These are phyloP conservation scores for Zalophus californianus DNA, from an alignment of 2,797 vertebrate genomes.

Conservation along the genomic window DNA sequence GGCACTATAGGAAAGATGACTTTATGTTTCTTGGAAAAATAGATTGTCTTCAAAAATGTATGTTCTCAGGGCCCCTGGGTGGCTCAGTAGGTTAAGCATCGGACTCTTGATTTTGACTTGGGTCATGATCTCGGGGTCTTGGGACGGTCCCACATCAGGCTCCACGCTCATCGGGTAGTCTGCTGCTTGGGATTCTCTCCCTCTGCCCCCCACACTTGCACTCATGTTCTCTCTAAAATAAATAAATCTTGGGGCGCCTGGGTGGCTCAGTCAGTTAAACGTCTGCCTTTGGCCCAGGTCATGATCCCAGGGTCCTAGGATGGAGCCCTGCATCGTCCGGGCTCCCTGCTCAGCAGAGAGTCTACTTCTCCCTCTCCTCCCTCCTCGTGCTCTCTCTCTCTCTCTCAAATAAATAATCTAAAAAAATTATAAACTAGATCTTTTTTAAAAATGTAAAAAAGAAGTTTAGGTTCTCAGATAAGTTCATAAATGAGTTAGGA, in stretches of 20 bases:
- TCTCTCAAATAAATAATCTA: background rate
- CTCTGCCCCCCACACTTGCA: background rate
- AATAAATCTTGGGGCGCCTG: background rate
- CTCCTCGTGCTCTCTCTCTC: too few species aligned
- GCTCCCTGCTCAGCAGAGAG: too few species aligned
- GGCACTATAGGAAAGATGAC: background rate
- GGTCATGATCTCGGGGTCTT: background rate
- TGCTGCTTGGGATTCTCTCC: background rate
- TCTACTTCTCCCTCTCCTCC: too few species aligned
- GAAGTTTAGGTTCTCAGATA: background rate
- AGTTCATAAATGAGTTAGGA: background rate
- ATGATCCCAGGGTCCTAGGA: too few species aligned
- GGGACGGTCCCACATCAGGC: background rate
- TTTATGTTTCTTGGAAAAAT: slow-evolving; percentile 6
- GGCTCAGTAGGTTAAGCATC: background rate
- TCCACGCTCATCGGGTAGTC: background rate
- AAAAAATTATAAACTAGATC: background rate
- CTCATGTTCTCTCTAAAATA: background rate
- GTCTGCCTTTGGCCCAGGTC: too few species aligned
- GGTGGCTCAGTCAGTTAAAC: too few species aligned
- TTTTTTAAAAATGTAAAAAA: background rate
- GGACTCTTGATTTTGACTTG: background rate
- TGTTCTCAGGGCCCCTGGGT: background rate
- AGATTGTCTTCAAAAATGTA: slow-evolving; percentile 20
- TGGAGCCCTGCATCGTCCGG: too few species aligned